These are phyloP conservation scores for Pseudomugil gertrudae DNA, from an alignment of 2,797 vertebrate species.

Conservation along the genomic window DNA sequence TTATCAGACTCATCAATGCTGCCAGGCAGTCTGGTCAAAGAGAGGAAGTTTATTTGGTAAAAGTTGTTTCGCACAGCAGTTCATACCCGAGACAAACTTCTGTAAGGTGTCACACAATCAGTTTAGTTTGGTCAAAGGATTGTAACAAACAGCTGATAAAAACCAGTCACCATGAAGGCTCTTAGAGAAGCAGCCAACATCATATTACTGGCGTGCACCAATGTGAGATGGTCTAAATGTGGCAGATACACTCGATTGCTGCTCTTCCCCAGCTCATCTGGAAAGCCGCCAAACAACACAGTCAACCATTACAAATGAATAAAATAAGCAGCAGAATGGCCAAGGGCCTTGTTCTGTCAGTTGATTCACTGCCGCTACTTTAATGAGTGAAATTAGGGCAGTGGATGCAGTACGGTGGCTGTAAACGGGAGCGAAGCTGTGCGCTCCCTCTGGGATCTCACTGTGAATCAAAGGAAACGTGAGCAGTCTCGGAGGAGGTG, in stretches of 20 bases:
- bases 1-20: conserved; percentile 55
- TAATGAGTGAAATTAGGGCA: conserved; percentile 53
- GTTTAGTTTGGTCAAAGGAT: not conserved
- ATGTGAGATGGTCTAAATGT: conserved; percentile 44
- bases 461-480: conserved; percentile 72
- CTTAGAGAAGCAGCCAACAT: conserved; percentile 41
- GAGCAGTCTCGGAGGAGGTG: conserved; percentile 71
- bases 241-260: conserved; percentile 29
- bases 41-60: conserved; percentile 44
- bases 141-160: conserved; percentile 57
- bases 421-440: conserved; percentile 45
- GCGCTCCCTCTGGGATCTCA: conserved; percentile 59
- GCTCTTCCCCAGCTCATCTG: conserved; percentile 29
- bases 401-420: conserved; percentile 38
- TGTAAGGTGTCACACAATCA: not conserved
- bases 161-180: conserved; percentile 45
- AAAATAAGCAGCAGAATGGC: conserved; percentile 46
- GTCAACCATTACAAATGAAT: conserved; percentile 41
- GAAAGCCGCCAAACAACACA: conserved; percentile 45
- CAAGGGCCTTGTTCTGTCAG: conserved; percentile 47
- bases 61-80: conserved; percentile 8
- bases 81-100: not conserved
- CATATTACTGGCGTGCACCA: conserved; percentile 39
- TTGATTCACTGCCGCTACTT: conserved; percentile 47
- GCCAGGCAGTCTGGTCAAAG: conserved; percentile 20